phyloP scores from a whole-genome alignment of 2,113 vertebrate species.

The Thinocorus orbignyianus region DNA sequence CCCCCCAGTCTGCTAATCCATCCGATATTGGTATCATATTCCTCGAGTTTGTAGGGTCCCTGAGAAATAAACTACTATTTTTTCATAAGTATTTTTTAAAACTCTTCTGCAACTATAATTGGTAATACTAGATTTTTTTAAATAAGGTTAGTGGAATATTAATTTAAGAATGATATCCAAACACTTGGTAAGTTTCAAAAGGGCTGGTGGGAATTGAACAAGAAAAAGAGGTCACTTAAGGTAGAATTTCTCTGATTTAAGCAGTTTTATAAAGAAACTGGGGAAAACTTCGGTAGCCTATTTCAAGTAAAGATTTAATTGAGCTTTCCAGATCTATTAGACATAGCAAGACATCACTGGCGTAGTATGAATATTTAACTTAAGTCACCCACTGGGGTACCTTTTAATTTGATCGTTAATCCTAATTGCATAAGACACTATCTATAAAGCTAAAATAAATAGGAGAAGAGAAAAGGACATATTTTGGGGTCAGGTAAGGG shows the following conservation, averaged over 20 bases:
- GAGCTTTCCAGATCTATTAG: conserved; percentile 10
- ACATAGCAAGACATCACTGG: neutral
- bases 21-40: neutral
- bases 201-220: neutral
- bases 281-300: neutral
- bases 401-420: conserved; percentile 39
- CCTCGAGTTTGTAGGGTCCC: rapidly evolving
- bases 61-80: neutral
- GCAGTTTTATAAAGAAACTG: neutral
- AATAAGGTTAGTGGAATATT: neutral
- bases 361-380: conserved; percentile 2
- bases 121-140: neutral
- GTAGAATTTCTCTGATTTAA: neutral
- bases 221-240: neutral
- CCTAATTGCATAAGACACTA: conserved; percentile 17
- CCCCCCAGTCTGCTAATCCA: neutral
- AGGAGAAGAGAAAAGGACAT: neutral
- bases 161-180: neutral
- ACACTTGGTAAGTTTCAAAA: neutral
- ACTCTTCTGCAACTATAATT: neutral
- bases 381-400: neutral
- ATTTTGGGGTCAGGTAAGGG: neutral
- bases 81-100: neutral
- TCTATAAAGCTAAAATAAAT: neutral
- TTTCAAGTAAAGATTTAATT: conserved; percentile 24